phyloP scores from a whole-genome alignment of 1,140 invertebrate species.

The Drosophila grimshawi region DNA sequence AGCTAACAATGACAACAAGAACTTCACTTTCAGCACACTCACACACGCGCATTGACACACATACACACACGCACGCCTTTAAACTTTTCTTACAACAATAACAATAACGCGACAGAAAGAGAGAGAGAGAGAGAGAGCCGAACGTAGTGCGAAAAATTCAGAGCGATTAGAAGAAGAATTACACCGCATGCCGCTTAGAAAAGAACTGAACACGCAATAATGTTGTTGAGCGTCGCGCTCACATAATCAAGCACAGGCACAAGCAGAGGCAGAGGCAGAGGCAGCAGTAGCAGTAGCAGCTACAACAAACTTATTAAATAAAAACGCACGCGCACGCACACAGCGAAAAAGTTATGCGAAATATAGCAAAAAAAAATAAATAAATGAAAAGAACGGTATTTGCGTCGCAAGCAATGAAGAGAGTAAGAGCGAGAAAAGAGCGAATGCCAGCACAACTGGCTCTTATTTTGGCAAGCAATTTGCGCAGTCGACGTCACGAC shows the following conservation, averaged over 20 bases:
- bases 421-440: constrained; percentile 25
- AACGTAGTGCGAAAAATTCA: constrained; percentile 62
- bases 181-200: constrained; percentile 83
- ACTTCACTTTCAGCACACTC: not conserved
- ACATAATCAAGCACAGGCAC: constrained; percentile 68
- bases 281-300: constrained; percentile 42
- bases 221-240: constrained; percentile 54
- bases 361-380: constrained; percentile 49
- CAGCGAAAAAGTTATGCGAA: constrained; percentile 70
- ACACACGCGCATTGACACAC: not conserved
- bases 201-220: constrained; percentile 79
- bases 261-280: constrained; percentile 8
- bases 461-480: constrained; percentile 24
- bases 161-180: constrained; percentile 79
- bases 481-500: constrained; percentile 18
- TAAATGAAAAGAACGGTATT: constrained; percentile 73
- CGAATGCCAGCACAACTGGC: constrained; percentile 1
- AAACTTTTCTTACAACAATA: constrained; percentile 13
- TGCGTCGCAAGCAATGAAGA: constrained; percentile 71
- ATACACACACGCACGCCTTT: constrained; percentile 11
- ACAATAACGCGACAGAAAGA: not conserved
- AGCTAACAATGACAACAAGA: too few relatives aligned
- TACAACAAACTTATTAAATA: constrained; percentile 75
- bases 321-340: constrained; percentile 62
- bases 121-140: constrained; percentile 3